Evolutionary conservation across 2,797 vertebrate species (phyloP).

Genomic region (Acanthurus lineatus): DNA sequence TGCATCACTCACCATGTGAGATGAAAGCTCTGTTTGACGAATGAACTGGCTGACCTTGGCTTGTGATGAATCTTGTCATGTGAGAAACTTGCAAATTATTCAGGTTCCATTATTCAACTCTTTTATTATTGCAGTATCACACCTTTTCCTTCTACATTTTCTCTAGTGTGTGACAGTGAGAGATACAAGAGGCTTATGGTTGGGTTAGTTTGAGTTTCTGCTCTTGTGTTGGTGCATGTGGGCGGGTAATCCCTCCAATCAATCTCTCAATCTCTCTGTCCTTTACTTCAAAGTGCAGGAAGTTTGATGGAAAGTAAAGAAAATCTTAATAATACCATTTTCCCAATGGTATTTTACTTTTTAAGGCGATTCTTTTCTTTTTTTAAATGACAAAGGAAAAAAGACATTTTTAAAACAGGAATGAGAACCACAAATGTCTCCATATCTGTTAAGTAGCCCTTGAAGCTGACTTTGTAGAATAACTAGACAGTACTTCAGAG

Average conservation of each 20-base stretch:
- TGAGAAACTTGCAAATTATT: slow-evolving; percentile 10
- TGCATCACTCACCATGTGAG: background rate
- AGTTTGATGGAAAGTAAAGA: background rate
- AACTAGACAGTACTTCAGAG: background rate
- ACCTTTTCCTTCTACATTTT: background rate
- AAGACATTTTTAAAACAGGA: background rate
- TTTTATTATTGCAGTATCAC: slow-evolving; percentile 1
- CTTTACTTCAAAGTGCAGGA: background rate
- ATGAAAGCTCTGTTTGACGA: slow-evolving; percentile 17
- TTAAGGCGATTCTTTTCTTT: background rate
- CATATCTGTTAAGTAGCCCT: background rate
- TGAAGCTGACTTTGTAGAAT: slow-evolving; percentile 1
- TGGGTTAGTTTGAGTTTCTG: background rate
- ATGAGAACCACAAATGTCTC: background rate
- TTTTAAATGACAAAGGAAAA: background rate
- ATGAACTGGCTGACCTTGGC: slow-evolving; percentile 16
- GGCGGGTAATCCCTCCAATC: no score
- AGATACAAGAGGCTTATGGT: background rate
- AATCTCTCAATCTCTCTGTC: background rate
- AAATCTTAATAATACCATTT: background rate
- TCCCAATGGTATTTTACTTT: no score
- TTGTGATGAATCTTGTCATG: slow-evolving; percentile 5
- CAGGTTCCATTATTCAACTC: background rate
- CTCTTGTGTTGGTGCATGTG: no score
- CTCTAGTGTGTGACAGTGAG: background rate